These are phyloP conservation scores for Rotaria magnacalcarata DNA, from an alignment of 2,888 invertebrate species.

Conservation along the genomic window DNA sequence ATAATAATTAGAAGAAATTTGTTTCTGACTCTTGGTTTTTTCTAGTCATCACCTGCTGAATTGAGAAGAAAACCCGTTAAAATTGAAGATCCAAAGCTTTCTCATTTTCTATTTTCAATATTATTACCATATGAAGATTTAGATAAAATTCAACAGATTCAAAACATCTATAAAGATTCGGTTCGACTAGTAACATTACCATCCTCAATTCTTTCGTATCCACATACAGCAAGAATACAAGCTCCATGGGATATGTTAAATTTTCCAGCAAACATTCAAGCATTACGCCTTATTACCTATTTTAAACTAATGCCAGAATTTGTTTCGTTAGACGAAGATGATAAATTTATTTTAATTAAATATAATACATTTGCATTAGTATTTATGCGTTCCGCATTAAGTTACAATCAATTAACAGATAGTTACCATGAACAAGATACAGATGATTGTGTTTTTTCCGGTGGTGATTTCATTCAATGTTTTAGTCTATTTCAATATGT, in stretches of 20 bases:
- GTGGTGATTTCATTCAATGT: background rate
- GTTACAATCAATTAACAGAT: background rate
- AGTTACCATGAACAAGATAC: background rate
- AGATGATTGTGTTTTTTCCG: background rate
- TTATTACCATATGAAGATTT: background rate
- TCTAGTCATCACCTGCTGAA: background rate
- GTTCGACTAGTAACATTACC: background rate
- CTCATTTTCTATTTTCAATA: background rate
- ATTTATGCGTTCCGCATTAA: background rate
- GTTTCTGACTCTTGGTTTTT: background rate
- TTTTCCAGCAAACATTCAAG: background rate
- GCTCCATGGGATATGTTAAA: background rate
- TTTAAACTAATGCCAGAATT: background rate
- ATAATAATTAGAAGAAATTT: too few relatives aligned
- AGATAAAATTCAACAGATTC: background rate
- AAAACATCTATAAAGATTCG: background rate
- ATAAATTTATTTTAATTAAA: slow-evolving; percentile 9
- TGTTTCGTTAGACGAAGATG: background rate
- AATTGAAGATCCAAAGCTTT: background rate
- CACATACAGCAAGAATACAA: background rate
- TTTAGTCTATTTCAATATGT: background rate
- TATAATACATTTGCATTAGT: slow-evolving; percentile 6
- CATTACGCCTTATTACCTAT: background rate
- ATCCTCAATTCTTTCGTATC: background rate
- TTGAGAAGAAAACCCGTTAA: background rate